A percentile compares a stretch with the other conserved stretches of the same genome.
Conservation (phyloP, 2,113 vertebrate genomes). For the Scartelaos histophorus region DNA sequence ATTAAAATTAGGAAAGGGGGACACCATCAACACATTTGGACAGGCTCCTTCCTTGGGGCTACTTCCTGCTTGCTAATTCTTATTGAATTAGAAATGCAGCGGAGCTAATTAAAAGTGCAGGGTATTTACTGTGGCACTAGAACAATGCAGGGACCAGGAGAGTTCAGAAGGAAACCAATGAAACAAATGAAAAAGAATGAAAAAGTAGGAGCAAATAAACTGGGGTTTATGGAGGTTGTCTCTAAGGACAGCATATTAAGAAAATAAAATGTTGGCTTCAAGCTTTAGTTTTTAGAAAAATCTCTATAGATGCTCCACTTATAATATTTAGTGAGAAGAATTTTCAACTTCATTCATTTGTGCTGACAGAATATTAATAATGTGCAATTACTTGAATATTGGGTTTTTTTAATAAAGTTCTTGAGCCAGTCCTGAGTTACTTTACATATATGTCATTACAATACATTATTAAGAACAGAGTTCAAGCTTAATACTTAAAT, state of each 20-base stretch:
- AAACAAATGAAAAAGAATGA: background rate
- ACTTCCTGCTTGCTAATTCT: constrained; percentile 69
- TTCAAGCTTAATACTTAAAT: too few relatives aligned
- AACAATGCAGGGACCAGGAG: constrained; percentile 30
- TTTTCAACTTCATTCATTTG: too few relatives aligned
- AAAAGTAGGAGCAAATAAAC: background rate
- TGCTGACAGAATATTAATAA: too few relatives aligned
- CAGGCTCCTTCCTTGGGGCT: constrained; percentile 59
- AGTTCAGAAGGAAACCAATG: background rate
- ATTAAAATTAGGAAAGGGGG: constrained; percentile 11
- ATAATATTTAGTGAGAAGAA: too few relatives aligned
- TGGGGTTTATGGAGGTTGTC: background rate
- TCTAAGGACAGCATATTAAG: background rate
- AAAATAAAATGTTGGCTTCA: background rate
- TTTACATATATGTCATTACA: too few relatives aligned
- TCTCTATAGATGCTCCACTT: too few relatives aligned
- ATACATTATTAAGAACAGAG: too few relatives aligned
- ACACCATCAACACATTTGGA: constrained; percentile 58
- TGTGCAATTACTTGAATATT: too few relatives aligned
- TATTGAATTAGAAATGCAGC: constrained; percentile 70
- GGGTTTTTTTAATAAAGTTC: too few relatives aligned
- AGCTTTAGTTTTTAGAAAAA: background rate
- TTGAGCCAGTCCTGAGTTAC: too few relatives aligned
- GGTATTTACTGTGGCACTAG: constrained; percentile 51
- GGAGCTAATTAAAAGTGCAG: constrained; percentile 68